phyloP scores from a whole-genome alignment of 2,888 invertebrate genomes.

The Lomographa bimaculata region DNA sequence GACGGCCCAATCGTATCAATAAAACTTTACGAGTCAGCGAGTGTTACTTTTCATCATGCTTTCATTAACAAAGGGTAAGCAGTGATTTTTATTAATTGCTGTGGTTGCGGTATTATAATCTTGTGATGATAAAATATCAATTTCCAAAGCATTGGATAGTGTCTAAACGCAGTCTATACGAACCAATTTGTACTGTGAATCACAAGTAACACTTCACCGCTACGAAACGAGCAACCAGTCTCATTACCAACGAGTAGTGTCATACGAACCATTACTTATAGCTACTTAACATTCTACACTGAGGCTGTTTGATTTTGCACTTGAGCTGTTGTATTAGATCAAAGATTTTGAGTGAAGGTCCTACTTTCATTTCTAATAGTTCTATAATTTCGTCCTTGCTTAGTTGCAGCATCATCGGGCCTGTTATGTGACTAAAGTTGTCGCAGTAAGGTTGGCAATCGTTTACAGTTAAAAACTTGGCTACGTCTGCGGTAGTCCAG shows the following conservation, averaged over 20 bases:
- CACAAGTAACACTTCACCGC: too few relatives aligned
- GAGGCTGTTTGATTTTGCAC: slow-evolving; percentile 91
- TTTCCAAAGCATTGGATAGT: too few relatives aligned
- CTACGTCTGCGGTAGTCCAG: slow-evolving; percentile 94
- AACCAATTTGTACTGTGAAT: neutral
- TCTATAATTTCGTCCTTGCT: slow-evolving; percentile 96
- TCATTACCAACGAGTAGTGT: slow-evolving; percentile 22
- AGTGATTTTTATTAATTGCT: too few relatives aligned
- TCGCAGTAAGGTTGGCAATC: slow-evolving; percentile 90
- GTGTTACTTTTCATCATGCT: too few relatives aligned
- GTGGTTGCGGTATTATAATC: too few relatives aligned
- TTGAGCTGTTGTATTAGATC: slow-evolving; percentile 96
- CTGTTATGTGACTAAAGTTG: slow-evolving; percentile 89
- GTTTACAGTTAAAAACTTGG: slow-evolving; percentile 94
- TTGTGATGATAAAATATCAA: too few relatives aligned
- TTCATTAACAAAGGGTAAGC: too few relatives aligned
- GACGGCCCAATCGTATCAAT: too few relatives aligned
- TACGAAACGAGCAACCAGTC: slow-evolving; percentile 1
- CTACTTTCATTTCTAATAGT: slow-evolving; percentile 96
- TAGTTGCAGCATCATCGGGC: slow-evolving; percentile 90
- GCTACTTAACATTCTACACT: slow-evolving; percentile 76
- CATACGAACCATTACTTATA: slow-evolving; percentile 33
- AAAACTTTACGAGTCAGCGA: too few relatives aligned
- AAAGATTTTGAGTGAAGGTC: slow-evolving; percentile 96
- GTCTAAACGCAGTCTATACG: neutral